These are phyloP conservation scores for Heliconius ismenius DNA, from an alignment of 2,888 invertebrate genomes.

Conservation along the genomic window DNA sequence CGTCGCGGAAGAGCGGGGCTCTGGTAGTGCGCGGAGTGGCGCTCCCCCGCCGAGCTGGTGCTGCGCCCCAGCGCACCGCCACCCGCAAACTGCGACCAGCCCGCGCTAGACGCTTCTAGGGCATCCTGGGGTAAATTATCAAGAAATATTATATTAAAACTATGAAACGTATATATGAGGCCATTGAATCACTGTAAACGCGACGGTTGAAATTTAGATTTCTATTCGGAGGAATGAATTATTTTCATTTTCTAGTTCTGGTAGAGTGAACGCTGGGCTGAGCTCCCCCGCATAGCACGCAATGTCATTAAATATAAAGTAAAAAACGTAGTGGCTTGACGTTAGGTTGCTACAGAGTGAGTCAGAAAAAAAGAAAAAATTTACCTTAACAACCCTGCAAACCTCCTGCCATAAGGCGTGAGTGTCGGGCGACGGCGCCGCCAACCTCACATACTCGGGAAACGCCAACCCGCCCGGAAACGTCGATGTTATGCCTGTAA, in stretches of 20 bases:
- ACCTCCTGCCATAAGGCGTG: slow-evolving; percentile 92
- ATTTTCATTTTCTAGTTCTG: neutral
- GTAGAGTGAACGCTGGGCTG: neutral
- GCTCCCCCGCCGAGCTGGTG: slow-evolving; percentile 96
- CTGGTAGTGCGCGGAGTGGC: slow-evolving; percentile 90
- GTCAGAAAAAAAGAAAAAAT: slow-evolving; percentile 31
- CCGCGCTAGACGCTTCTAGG: slow-evolving; percentile 85
- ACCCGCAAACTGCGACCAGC: slow-evolving; percentile 49
- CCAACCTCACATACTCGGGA: slow-evolving; percentile 89
- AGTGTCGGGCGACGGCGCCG: slow-evolving; percentile 89
- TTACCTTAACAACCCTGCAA: slow-evolving; percentile 86
- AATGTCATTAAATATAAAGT: neutral
- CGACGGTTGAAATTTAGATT: neutral
- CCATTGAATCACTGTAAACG: too few species aligned
- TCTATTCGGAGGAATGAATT: neutral
- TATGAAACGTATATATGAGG: too few species aligned
- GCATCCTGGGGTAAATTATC: slow-evolving; percentile 82
- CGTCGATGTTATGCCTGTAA: slow-evolving; percentile 58
- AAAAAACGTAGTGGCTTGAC: too few species aligned
- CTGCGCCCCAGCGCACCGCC: slow-evolving; percentile 93
- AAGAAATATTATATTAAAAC: too few species aligned
- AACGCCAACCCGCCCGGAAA: slow-evolving; percentile 81
- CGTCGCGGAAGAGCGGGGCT: slow-evolving; percentile 94
- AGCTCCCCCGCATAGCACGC: neutral
- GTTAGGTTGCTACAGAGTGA: neutral